Base-by-base conservation (phyloP, 2,113 vertebrate genomes). In the Clarias batrachus region DNA sequence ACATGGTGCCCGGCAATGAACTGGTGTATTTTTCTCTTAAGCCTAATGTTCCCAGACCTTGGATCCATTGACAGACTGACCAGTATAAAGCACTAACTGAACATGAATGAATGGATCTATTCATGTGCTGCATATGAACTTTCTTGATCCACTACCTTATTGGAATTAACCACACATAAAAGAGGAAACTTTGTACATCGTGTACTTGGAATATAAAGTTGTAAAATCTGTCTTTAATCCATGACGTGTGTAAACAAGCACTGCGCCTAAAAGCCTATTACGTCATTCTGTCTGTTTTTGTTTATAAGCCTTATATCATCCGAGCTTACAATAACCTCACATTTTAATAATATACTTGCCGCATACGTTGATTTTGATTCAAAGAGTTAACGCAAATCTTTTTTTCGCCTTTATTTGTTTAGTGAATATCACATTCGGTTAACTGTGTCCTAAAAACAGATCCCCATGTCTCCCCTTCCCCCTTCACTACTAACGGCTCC, bases 401-500 rank as follows among this genome's bases (percentile, higher is more conserved):
- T 16, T 59, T 70, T 30, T 33, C 23, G 11, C 57, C 65, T 77
- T 80, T 54, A 74, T 77, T 77, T 52, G 56, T 83, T 82, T 81
- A 56, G 62, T 27, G 57, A 78, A 66, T 83, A 82, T 54, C 48
- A 23, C 68, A 82, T 17, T 73, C 8, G 30, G 60, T 60, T 86
- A 88, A 85, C 84, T 76, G 87, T 83, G 76, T 88, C 37, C 84
- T 87, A 83, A 89, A 90, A 74, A 90, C 81, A 74, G 73, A 91
- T 80, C 85, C 89, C 70, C 84, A 7, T 78, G 74, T 78, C 74
- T 30, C 70, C 81, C 81, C 73, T 93, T 91, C 91, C 90, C 81
- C 91, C 89, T 84, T 82, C 86, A 83, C 73, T 90, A 87, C 86
- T 85, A 90, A 90, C 88, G 87, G 84, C 90, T 90, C 89, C 90